Conservation (phyloP, 1,140 invertebrate species). For the Oryctes rhinoceros region DNA sequence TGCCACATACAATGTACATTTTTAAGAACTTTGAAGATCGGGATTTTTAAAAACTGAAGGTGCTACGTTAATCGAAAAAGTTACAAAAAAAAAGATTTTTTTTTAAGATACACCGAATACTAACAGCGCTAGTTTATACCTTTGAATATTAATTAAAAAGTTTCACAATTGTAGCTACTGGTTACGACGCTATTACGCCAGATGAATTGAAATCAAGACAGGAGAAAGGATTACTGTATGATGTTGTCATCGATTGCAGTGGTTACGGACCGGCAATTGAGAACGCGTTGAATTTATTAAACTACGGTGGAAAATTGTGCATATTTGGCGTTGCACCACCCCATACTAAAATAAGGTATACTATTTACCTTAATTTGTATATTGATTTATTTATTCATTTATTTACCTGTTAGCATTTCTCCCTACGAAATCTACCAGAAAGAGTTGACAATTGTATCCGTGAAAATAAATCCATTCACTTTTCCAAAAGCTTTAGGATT, state of each 20-base stretch:
- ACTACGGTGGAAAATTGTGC: conserved; percentile 65
- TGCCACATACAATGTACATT: no score
- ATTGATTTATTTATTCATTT: conserved; percentile 41
- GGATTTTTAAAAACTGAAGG: no score
- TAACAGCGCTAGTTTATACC: no score
- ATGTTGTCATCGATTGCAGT: conserved; percentile 74
- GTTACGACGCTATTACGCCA: conserved; percentile 66
- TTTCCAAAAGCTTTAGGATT: conserved; percentile 71
- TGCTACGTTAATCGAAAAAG: no score
- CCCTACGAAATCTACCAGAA: conserved; percentile 70
- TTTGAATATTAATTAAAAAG: background rate
- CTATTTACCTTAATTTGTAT: no score
- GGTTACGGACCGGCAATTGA: conserved; percentile 68
- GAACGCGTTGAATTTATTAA: conserved; percentile 62
- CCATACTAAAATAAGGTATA: conserved; percentile 59
- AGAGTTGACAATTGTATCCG: conserved; percentile 71
- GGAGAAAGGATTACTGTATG: conserved; percentile 53
- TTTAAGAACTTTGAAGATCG: no score
- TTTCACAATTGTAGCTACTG: conserved; percentile 44
- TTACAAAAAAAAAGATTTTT: no score
- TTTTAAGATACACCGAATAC: no score
- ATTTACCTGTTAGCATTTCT: conserved; percentile 63
- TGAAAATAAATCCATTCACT: conserved; percentile 73
- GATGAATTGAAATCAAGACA: conserved; percentile 64
- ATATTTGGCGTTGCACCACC: conserved; percentile 68